A percentile compares a stretch with the other conserved stretches of the same genome.
phyloP scores from a whole-genome alignment of 1,140 invertebrate species.

The Drosophila asahinai region DNA sequence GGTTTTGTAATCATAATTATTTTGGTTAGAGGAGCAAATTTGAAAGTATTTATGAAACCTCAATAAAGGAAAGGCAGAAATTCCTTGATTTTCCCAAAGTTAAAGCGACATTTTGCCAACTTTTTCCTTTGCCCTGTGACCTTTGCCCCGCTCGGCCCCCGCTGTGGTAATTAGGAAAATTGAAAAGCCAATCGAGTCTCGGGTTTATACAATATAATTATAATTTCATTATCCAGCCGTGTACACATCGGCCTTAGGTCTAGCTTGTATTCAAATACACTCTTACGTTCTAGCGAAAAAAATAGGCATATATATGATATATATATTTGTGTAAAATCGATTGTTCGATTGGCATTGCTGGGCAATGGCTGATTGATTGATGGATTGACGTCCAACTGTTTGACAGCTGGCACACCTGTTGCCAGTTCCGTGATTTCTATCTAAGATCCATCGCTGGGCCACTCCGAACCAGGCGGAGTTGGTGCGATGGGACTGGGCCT shows the following conservation, averaged over 20 bases:
- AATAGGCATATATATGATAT: background rate
- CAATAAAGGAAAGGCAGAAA: no score
- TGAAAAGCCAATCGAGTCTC: slow-evolving; percentile 14
- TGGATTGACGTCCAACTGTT: slow-evolving; percentile 40
- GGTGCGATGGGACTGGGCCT: slow-evolving; percentile 13
- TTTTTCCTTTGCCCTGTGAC: background rate
- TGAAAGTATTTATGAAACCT: background rate
- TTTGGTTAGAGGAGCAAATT: background rate
- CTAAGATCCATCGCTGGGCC: slow-evolving; percentile 1
- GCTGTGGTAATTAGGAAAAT: slow-evolving; percentile 5
- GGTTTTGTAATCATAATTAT: no score
- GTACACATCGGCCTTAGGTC: slow-evolving; percentile 14
- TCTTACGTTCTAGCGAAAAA: slow-evolving; percentile 10
- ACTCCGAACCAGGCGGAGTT: slow-evolving; percentile 59
- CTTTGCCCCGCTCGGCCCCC: background rate
- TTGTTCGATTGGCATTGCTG: slow-evolving; percentile 31
- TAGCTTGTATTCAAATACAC: slow-evolving; percentile 20
- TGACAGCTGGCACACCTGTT: slow-evolving; percentile 69
- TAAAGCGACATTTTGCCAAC: no score
- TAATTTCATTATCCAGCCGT: slow-evolving; percentile 28
- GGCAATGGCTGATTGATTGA: slow-evolving; percentile 34
- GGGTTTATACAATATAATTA: slow-evolving; percentile 25
- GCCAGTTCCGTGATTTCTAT: slow-evolving; percentile 41
- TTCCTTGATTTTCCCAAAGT: no score
- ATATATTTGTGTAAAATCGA: slow-evolving; percentile 12